These are phyloP conservation scores for Schrankia costaestrigalis DNA, from an alignment of 2,888 invertebrate genomes.

Conservation along the genomic window DNA sequence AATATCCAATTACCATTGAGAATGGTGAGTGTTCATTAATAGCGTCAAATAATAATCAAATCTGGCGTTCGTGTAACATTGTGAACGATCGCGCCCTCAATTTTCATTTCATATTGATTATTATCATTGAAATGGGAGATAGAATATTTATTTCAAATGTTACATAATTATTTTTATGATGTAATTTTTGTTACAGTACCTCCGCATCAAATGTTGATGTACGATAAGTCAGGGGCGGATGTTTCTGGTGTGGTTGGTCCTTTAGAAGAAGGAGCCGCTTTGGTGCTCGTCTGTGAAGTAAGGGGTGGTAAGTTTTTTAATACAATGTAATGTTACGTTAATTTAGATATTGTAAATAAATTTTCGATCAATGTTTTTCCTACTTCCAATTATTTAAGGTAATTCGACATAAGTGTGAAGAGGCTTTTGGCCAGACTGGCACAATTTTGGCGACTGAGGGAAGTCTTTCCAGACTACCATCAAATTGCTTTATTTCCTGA, in stretches of 20 bases:
- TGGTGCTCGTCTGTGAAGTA: constrained; percentile 92
- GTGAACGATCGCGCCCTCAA: constrained; percentile 21
- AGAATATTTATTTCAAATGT: constrained; percentile 5
- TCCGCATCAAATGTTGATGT: constrained; percentile 91
- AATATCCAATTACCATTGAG: constrained; percentile 58
- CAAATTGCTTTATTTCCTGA: no score
- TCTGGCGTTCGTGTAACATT: constrained; percentile 39
- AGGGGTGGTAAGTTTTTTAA: constrained; percentile 87
- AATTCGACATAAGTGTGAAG: no score
- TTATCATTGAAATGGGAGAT: constrained; percentile 6
- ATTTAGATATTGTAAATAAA: background rate
- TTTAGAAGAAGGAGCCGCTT: constrained; percentile 89
- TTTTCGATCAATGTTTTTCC: no score
- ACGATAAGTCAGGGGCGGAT: constrained; percentile 91
- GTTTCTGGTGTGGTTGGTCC: constrained; percentile 90
- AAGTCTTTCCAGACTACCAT: no score
- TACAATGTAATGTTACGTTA: background rate
- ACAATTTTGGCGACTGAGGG: no score
- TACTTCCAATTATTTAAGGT: no score
- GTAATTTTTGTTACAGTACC: constrained; percentile 85
- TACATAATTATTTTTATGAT: no score
- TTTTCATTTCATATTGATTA: constrained; percentile 26
- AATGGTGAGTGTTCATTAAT: constrained; percentile 43
- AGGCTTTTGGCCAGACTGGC: no score
- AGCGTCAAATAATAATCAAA: constrained; percentile 59